phyloP scores from a whole-genome alignment of 2,888 invertebrate species.

The Nematopogon swammerdamellus region DNA sequence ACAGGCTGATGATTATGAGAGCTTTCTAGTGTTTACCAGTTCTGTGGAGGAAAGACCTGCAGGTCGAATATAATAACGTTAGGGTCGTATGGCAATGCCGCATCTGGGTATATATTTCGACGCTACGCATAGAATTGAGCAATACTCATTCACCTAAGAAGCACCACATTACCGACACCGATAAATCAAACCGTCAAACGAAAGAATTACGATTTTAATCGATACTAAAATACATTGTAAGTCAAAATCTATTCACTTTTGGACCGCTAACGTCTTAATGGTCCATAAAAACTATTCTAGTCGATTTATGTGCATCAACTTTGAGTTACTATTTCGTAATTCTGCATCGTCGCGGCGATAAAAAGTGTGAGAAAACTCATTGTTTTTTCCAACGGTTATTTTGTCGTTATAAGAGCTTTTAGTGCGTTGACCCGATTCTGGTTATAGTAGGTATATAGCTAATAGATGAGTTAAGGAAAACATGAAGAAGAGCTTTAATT shows the following conservation, averaged over 20 bases:
- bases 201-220: slow-evolving; percentile 11
- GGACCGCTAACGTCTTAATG: slow-evolving; percentile 9
- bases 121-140: not conserved
- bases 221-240: slow-evolving; percentile 14
- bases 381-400: not conserved
- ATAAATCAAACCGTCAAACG: slow-evolving; percentile 5
- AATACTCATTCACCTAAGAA: not conserved
- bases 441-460: too few relatives aligned
- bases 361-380: not conserved
- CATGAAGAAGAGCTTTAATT: too few relatives aligned
- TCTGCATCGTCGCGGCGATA: not conserved
- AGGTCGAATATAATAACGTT: too few relatives aligned
- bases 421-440: too few relatives aligned
- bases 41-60: too few relatives aligned
- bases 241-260: slow-evolving; percentile 13
- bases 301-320: not conserved
- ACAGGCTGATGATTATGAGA: too few relatives aligned
- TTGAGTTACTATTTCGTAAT: not conserved
- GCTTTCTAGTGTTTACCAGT: too few relatives aligned
- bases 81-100: too few relatives aligned
- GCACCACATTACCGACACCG: slow-evolving; percentile 1
- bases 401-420: too few relatives aligned
- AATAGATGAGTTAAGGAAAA: too few relatives aligned
- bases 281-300: slow-evolving; percentile 12
- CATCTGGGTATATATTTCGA: not conserved